phyloP scores from a whole-genome alignment of 1,140 invertebrate species.

The Cheumatopsyche charites region DNA sequence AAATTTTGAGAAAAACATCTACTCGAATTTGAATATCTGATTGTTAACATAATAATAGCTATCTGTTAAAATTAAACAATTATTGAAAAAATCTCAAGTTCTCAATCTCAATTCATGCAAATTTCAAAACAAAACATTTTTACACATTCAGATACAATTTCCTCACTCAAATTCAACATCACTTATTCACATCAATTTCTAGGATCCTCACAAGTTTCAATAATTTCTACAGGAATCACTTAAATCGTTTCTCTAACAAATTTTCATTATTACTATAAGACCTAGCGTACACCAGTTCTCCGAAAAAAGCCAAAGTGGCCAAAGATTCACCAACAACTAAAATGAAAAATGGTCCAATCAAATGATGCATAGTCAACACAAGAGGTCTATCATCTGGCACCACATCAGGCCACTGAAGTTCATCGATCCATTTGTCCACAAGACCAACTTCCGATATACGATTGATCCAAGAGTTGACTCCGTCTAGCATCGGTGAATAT shows the following conservation, averaged over 20 bases:
- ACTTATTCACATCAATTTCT: too few relatives aligned
- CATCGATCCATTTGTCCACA: slow-evolving; percentile 42
- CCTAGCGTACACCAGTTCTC: slow-evolving; percentile 24
- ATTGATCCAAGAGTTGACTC: slow-evolving; percentile 39
- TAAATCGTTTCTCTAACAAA: neutral
- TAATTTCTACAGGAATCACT: too few relatives aligned
- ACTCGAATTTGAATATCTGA: too few relatives aligned
- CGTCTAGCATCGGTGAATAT: slow-evolving; percentile 33
- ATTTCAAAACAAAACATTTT: too few relatives aligned
- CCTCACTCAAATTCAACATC: too few relatives aligned
- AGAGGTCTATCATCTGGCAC: slow-evolving; percentile 16
- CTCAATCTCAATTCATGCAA: too few relatives aligned
- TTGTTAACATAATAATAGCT: too few relatives aligned
- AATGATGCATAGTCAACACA: slow-evolving; percentile 35
- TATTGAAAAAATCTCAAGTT: too few relatives aligned
- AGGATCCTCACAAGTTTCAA: too few relatives aligned
- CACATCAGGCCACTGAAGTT: slow-evolving; percentile 19
- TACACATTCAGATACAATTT: too few relatives aligned
- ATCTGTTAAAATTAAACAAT: too few relatives aligned
- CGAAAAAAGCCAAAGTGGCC: slow-evolving; percentile 34
- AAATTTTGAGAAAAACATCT: too few relatives aligned
- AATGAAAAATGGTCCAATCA: slow-evolving; percentile 37
- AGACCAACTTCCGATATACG: slow-evolving; percentile 42
- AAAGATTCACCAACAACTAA: slow-evolving; percentile 37
- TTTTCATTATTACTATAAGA: neutral